Conservation (phyloP, 2,888 invertebrate species). For the Xylophagus ater region DNA sequence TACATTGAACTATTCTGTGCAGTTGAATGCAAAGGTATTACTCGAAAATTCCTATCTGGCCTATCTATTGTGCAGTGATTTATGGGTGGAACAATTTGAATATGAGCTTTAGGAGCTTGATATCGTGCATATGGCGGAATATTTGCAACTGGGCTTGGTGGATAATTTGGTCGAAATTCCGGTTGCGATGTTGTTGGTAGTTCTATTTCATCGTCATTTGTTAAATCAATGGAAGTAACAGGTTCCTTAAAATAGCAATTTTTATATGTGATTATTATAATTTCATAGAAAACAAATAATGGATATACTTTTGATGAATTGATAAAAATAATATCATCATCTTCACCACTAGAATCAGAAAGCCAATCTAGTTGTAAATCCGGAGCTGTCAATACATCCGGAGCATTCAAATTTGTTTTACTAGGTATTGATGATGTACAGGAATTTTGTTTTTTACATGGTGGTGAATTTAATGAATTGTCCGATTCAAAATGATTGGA, state of each 20-base stretch:
- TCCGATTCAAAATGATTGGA: background rate
- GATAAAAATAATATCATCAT: constrained; percentile 47
- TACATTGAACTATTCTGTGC: too few relatives aligned
- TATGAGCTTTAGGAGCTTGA: too few relatives aligned
- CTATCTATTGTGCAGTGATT: background rate
- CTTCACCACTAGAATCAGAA: constrained; percentile 48
- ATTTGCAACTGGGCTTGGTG: background rate
- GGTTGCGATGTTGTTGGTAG: constrained; percentile 4
- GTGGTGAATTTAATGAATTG: constrained; percentile 1
- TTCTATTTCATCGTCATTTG: constrained; percentile 44
- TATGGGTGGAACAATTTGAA: too few relatives aligned
- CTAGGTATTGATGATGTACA: background rate
- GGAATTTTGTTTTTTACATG: constrained; percentile 2
- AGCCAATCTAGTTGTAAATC: constrained; percentile 70
- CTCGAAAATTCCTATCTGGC: background rate
- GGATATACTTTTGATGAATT: constrained; percentile 28
- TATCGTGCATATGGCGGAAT: background rate
- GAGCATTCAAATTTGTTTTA: background rate
- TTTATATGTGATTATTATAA: background rate
- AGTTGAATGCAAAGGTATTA: too few relatives aligned
- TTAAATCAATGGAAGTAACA: constrained; percentile 45
- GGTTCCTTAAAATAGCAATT: constrained; percentile 33
- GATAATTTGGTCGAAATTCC: too few relatives aligned
- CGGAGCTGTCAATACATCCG: constrained; percentile 50
- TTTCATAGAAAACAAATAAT: background rate